Conservation (phyloP, 2,888 invertebrate genomes). For the Notocelia uddmanniana region DNA sequence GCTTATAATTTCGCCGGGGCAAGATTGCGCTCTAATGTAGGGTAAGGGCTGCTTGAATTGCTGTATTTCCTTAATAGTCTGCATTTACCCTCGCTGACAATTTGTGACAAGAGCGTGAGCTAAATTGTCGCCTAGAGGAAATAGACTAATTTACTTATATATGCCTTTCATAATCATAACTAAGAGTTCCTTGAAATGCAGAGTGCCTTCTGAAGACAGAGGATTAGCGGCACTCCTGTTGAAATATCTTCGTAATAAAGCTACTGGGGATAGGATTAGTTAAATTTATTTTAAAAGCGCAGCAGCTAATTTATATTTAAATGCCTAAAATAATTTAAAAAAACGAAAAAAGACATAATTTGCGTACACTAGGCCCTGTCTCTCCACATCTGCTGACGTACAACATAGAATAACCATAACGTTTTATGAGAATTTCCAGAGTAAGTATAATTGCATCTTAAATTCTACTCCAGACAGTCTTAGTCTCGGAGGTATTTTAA, state of each 20-base stretch:
- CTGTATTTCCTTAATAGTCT: slow-evolving; percentile 86
- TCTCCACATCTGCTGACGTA: slow-evolving; percentile 28
- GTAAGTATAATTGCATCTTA: slow-evolving; percentile 65
- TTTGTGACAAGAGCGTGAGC: slow-evolving; percentile 84
- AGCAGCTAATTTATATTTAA: no score
- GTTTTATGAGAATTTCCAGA: slow-evolving; percentile 45
- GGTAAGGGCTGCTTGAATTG: slow-evolving; percentile 83
- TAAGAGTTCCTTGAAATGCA: slow-evolving; percentile 68
- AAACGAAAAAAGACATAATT: background rate
- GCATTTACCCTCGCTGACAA: slow-evolving; percentile 84
- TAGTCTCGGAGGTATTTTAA: slow-evolving; percentile 77
- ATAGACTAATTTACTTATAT: slow-evolving; percentile 85
- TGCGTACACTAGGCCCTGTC: slow-evolving; percentile 8
- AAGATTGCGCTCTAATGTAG: slow-evolving; percentile 83
- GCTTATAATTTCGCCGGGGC: slow-evolving; percentile 82
- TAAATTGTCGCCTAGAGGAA: slow-evolving; percentile 84
- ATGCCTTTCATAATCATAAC: slow-evolving; percentile 70
- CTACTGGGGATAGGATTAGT: slow-evolving; percentile 12
- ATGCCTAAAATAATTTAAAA: no score
- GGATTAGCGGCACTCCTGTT: slow-evolving; percentile 41
- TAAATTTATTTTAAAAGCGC: slow-evolving; percentile 1
- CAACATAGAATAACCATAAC: slow-evolving; percentile 41
- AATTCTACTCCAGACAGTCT: slow-evolving; percentile 77
- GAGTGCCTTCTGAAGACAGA: slow-evolving; percentile 58
- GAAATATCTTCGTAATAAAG: slow-evolving; percentile 25